phyloP scores from a whole-genome alignment of 2,797 vertebrate genomes.

The Scarus forsteni region DNA sequence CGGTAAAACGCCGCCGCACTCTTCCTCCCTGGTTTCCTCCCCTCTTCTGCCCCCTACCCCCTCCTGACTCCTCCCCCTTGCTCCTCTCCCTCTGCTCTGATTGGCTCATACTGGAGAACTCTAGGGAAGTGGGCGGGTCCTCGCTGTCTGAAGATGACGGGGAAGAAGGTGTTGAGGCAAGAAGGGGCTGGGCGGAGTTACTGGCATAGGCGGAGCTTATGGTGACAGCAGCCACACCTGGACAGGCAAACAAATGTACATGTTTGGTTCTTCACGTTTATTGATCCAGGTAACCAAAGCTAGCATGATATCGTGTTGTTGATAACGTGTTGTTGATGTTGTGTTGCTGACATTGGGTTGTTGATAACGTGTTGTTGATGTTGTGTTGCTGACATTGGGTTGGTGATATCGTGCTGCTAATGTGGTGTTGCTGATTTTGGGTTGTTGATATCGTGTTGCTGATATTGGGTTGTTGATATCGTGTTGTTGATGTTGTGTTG shows the following conservation, averaged over 20 bases:
- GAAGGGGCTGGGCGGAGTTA: not conserved
- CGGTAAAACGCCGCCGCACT: not conserved
- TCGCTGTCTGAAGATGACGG: slow-evolving; percentile 21
- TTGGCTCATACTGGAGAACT: slow-evolving; percentile 22
- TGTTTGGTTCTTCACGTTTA: not conserved
- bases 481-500: no score
- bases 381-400: no score
- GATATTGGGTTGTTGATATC: no score
- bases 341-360: no score
- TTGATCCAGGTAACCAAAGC: no score
- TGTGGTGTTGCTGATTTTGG: no score
- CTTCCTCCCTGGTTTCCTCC: slow-evolving; percentile 22
- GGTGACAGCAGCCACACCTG: not conserved
- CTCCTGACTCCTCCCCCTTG: not conserved
- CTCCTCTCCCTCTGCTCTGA: slow-evolving; percentile 19
- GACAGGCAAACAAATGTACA: not conserved
- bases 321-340: no score
- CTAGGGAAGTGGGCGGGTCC: not conserved
- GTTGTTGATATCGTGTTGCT: no score
- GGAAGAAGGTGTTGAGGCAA: not conserved
- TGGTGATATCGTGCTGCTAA: no score
- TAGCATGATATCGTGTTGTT: no score
- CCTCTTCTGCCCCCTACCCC: slow-evolving; percentile 27
- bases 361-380: no score
- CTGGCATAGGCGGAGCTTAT: not conserved